Percentiles rank a stretch among this genome's conserved stretches.
phyloP scores from a whole-genome alignment of 2,888 invertebrate genomes.

The Amphipyra berbera region DNA sequence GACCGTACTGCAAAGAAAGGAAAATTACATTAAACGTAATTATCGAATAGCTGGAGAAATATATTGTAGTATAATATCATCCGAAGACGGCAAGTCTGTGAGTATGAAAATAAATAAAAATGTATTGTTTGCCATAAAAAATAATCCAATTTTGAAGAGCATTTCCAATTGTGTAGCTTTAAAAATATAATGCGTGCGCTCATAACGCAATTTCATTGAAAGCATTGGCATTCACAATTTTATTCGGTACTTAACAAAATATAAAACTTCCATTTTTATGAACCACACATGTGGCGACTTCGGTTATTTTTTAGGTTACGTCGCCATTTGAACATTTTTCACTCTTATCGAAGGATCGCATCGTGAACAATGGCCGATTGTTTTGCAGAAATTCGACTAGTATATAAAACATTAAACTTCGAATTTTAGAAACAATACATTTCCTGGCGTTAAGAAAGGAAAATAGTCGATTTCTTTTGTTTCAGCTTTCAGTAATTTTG shows the following conservation, averaged over 20 bases:
- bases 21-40: slow-evolving; percentile 13
- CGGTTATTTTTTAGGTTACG: slow-evolving; percentile 50
- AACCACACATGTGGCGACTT: slow-evolving; percentile 41
- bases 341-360: slow-evolving; percentile 68
- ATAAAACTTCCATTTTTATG: slow-evolving; percentile 14
- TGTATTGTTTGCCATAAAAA: slow-evolving; percentile 28
- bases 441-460: slow-evolving; percentile 56
- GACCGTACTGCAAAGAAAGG: slow-evolving; percentile 10
- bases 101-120: slow-evolving; percentile 28
- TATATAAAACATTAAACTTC: slow-evolving; percentile 78
- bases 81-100: not conserved
- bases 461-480: slow-evolving; percentile 63
- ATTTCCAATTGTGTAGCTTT: slow-evolving; percentile 20
- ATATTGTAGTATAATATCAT: slow-evolving; percentile 10
- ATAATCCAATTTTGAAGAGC: slow-evolving; percentile 19
- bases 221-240: slow-evolving; percentile 13
- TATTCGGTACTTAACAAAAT: slow-evolving; percentile 20
- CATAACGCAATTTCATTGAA: slow-evolving; percentile 26
- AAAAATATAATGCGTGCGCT: slow-evolving; percentile 8
- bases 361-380: slow-evolving; percentile 83
- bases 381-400: slow-evolving; percentile 67
- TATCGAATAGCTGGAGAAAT: slow-evolving; percentile 10
- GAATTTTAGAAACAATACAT: slow-evolving; percentile 65
- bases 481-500: slow-evolving; percentile 57
- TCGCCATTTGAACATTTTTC: slow-evolving; percentile 41